Conservation (phyloP, 2,888 invertebrate species). For the Caenorhabditis imperialis region DNA sequence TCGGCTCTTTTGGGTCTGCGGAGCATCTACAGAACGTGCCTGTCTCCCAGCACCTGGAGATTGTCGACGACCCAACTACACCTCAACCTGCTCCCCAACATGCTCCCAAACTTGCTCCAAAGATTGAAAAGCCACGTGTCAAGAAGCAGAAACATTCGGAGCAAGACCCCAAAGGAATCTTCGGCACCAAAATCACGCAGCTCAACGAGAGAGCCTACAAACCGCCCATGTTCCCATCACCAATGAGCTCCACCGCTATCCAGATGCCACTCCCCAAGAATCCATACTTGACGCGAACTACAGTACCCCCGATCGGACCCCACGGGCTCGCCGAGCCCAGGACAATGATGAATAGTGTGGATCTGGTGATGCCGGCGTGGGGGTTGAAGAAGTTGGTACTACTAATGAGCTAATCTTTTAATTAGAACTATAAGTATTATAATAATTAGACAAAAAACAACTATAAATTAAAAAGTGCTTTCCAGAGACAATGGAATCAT, state of each 20-base stretch:
- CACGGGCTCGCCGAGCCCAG: constrained; percentile 20
- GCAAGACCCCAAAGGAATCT: constrained; percentile 18
- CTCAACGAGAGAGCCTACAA: constrained; percentile 28
- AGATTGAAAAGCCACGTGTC: not conserved
- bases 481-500: constrained; percentile 36
- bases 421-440: no score
- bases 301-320: constrained; percentile 19
- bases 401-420: no score
- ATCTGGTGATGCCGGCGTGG: constrained; percentile 35
- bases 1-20: constrained; percentile 28
- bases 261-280: constrained; percentile 10
- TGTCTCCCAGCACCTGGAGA: constrained; percentile 11
- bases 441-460: no score
- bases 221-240: constrained; percentile 29
- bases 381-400: not conserved
- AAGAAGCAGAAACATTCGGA: not conserved
- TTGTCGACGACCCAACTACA: constrained; percentile 5
- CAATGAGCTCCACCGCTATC: constrained; percentile 11
- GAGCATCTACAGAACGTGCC: not conserved
- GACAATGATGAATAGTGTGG: constrained; percentile 7
- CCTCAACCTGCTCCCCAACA: not conserved
- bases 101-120: not conserved
- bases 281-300: constrained; percentile 22
- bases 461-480: not conserved
- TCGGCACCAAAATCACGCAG: constrained; percentile 15